phyloP scores from a whole-genome alignment of 2,113 vertebrate species.

The Odocoileus virginianus region DNA sequence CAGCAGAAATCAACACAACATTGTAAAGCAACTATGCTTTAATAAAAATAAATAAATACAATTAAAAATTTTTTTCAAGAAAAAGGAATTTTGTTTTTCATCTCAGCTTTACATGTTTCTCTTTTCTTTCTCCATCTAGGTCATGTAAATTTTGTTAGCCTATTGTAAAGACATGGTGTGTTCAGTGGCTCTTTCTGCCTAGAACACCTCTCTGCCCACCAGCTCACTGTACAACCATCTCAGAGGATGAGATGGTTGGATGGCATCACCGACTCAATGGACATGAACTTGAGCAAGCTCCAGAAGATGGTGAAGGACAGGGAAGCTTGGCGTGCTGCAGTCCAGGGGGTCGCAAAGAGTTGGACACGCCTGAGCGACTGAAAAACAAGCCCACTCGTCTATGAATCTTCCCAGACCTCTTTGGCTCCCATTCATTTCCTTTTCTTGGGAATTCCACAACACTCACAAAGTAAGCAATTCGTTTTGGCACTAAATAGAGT shows the following conservation, averaged over 20 bases:
- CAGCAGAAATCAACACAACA: neutral
- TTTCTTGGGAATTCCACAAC: neutral
- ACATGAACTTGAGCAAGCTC: neutral
- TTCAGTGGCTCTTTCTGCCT: neutral
- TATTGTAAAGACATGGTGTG: neutral
- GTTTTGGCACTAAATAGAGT: neutral
- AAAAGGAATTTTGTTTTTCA: neutral
- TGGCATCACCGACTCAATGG: neutral
- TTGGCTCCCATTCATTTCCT: neutral
- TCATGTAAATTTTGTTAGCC: neutral
- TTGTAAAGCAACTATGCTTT: neutral
- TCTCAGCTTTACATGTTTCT: neutral
- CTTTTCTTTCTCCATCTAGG: neutral
- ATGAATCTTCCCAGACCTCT: neutral
- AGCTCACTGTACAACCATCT: neutral
- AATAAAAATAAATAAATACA: neutral
- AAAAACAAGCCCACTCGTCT: neutral
- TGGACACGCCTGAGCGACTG: neutral
- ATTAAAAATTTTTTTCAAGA: neutral
- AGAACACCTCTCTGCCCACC: rapidly evolving
- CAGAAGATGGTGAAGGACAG: neutral
- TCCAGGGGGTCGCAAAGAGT: neutral
- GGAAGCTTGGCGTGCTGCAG: neutral
- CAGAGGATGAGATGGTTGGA: neutral
- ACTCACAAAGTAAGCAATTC: neutral